Base-by-base conservation (phyloP, 1,140 invertebrate species). In the Tyrophagus putrescentiae region DNA sequence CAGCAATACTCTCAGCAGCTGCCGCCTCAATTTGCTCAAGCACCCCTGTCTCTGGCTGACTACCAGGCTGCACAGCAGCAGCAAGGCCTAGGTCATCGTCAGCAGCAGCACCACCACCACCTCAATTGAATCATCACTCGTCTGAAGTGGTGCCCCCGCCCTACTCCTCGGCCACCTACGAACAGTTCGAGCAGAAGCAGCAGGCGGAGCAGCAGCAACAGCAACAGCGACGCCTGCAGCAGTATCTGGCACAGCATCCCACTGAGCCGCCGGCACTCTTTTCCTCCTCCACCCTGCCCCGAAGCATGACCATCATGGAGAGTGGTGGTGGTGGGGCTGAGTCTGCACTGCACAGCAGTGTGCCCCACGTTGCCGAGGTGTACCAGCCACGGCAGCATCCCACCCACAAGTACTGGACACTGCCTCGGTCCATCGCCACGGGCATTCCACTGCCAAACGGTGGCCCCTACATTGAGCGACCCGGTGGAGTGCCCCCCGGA, bases 361-460 rank as follows among this genome's bases (percentile, higher is more conserved):
- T n/a, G 6, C 33, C n/a, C 32, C 48, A 60, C 41, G 29, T 53
- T 2, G 45, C 59, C 16, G 45, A 60, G 9, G 18, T 60, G 16
- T 50, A 60, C 25, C 23, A 50, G 13, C 50, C 59, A 32, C 6
- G 21, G n/a, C 29, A 33, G 28, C 31, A 31, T 31, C 59, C 60
- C 3, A 25, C 39, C 13, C 50, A 61, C 21, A 61, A 59, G 27
- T 61, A 61, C 34, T 61, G 60, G 60, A 61, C 60, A 39, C 36
- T 61, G 34, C 60, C 60, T 18, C 16, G 60, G 13, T 25, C 36
- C 0, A 60, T 62, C 23, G 54, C 57, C 1, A 52, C 56, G 4
- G 41, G 32, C 6, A 54, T 2, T 54, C 3, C 25, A 18, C 9
- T 48, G 7, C 45, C 45, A 9, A 48, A 48, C 31, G 45, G 45